Evolutionary conservation across 2,888 invertebrate species (phyloP), one percentile per base, ranked within the genome.

Genomic region (Drosophila lacicola): DNA sequence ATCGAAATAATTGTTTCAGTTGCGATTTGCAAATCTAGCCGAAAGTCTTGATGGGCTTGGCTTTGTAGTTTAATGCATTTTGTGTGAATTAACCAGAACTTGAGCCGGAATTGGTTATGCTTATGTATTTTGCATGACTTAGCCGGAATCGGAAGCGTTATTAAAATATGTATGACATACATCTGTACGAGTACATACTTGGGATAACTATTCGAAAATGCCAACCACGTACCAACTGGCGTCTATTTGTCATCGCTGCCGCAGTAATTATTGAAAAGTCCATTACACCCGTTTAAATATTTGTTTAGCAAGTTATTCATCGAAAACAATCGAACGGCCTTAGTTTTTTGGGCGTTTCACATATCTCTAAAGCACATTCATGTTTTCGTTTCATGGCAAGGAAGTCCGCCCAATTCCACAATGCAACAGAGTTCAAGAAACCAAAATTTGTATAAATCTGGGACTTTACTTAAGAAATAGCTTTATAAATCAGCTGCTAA

Each of bases 221-320:
- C 83, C 29, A 34, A 55, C 39, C 82, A 85, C 83, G 86, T 73
- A 55, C 25, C 50, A 49, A 45, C 49, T 63, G 53, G 17, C 55
- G 66, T 66, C 66, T 67, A 75, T 74, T 82, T 72, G 75, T 85
- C 79, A 81, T 73, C 57, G 54, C 29, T 33, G 53, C 2, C 13
- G 46, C 19, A 21, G 34, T 63, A 69, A 60, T 56, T 70, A 62
- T 78, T 46, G 71, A 78, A 74, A 71, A 66, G 63, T 60, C 55
- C 72, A 74, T 67, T 71, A 78, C 71, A 79, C 70, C 47, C 78
- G 76, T 65, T 73, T 46, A 70, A 82, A 82, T 78, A 85, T 82
- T 82, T 66, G 63, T 39, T 41, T 47, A 70, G 64, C 60, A 62
- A 60, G 41, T 50, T 55, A n/a, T 29, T 49, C 29, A 49, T 29